Evolutionary conservation across 2,797 vertebrate species (phyloP).

Genomic region (Pseudochaenichthys georgianus): DNA sequence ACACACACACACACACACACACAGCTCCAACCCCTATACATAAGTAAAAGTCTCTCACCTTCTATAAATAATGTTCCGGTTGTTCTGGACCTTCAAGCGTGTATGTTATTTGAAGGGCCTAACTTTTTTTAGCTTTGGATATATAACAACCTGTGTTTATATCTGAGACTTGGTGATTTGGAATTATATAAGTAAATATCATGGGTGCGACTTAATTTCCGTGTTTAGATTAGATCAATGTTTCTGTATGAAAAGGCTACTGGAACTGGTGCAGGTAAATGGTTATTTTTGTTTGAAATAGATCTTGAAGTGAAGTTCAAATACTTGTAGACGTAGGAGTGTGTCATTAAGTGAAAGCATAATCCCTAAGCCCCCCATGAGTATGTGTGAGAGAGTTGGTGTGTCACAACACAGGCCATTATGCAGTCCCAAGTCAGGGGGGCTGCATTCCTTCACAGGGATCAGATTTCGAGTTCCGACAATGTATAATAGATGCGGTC

Average conservation of each 20-base stretch:
- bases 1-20: background rate
- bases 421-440: constrained; percentile 58
- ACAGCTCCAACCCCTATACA: constrained; percentile 65
- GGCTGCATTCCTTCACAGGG: constrained; percentile 72
- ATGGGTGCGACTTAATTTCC: constrained; percentile 1
- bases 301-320: constrained; percentile 2
- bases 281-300: constrained; percentile 4
- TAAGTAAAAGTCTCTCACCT: constrained; percentile 70
- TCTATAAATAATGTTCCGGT: constrained; percentile 69
- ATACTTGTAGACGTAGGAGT: constrained; percentile 31
- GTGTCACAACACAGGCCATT: constrained; percentile 70
- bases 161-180: constrained; percentile 11
- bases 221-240: background rate
- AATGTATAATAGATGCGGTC: constrained; percentile 43
- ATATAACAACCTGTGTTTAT: constrained; percentile 9
- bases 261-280: background rate
- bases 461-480: constrained; percentile 70
- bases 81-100: constrained; percentile 47
- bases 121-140: constrained; percentile 25
- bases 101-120: constrained; percentile 36
- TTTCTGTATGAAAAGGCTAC: background rate
- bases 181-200: constrained; percentile 23
- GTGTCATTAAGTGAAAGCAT: constrained; percentile 59
- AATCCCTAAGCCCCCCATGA: constrained; percentile 40
- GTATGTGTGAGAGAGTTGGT: constrained; percentile 38